Percentiles rank a stretch among this genome's conserved stretches.
phyloP scores from a whole-genome alignment of 2,888 invertebrate genomes.

The Latrodectus hesperus region DNA sequence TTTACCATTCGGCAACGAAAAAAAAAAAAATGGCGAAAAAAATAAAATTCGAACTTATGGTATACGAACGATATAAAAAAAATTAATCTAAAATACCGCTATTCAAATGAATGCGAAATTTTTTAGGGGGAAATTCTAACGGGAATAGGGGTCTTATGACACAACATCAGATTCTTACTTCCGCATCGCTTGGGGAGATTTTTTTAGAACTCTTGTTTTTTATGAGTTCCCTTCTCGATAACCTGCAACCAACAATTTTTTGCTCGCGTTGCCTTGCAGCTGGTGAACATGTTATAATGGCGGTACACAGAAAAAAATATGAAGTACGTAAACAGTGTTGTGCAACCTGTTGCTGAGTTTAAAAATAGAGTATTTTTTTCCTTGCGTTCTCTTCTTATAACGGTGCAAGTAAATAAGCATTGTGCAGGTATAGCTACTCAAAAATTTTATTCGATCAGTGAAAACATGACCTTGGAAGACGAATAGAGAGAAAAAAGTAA shows the following conservation, averaged over 20 bases:
- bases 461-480: too few relatives aligned
- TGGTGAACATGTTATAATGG: too few relatives aligned
- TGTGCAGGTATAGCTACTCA: too few relatives aligned
- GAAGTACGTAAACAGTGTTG: too few relatives aligned
- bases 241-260: neutral
- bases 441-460: too few relatives aligned
- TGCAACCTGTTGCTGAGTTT: constrained; percentile 45
- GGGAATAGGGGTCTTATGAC: constrained; percentile 1
- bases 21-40: neutral
- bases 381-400: too few relatives aligned
- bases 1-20: neutral
- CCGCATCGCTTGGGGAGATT: constrained; percentile 44
- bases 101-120: constrained; percentile 12
- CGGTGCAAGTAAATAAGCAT: too few relatives aligned
- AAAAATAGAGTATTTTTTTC: constrained; percentile 7
- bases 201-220: constrained; percentile 19
- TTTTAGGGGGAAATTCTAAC: constrained; percentile 10
- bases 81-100: neutral
- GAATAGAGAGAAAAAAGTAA: too few relatives aligned
- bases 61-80: neutral
- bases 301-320: too few relatives aligned
- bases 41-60: neutral
- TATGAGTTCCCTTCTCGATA: neutral
- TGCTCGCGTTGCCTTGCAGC: neutral
- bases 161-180: constrained; percentile 43